Evolutionary conservation across 1,140 invertebrate species (phyloP).

Genomic region (Nebria ingens): DNA sequence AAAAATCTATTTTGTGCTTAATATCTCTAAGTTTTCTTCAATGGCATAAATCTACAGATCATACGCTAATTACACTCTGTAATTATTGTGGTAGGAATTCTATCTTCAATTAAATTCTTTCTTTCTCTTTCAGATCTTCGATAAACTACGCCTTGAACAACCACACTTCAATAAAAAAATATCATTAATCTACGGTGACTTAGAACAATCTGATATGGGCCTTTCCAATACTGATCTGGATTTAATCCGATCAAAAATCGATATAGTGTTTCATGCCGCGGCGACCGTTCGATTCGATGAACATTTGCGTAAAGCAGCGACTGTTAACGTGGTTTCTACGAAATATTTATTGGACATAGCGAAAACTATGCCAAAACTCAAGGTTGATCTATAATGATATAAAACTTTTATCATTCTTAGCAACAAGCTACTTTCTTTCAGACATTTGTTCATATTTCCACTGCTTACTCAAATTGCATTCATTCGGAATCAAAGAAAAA

Average conservation of each 20-base stretch:
- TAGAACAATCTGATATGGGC: conserved; percentile 42
- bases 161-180: conserved; percentile 34
- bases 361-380: conserved; percentile 52
- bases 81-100: no score
- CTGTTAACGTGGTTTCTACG: conserved; percentile 51
- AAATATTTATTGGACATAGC: conserved; percentile 46
- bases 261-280: conserved; percentile 76
- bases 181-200: conserved; percentile 34
- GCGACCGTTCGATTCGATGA: conserved; percentile 87
- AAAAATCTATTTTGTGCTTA: no score
- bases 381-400: conserved; percentile 31
- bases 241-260: conserved; percentile 45
- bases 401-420: no score
- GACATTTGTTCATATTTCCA: conserved; percentile 53
- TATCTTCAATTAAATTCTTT: no score
- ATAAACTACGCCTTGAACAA: no score
- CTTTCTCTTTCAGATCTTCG: no score
- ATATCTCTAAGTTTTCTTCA: no score
- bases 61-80: no score
- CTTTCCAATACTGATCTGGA: conserved; percentile 44
- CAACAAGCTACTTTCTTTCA: conserved; percentile 21
- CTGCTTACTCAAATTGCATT: conserved; percentile 51
- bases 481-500: conserved; percentile 42
- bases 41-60: no score
- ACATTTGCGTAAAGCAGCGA: conserved; percentile 48